Evolutionary conservation across 2,797 vertebrate genomes (phyloP).

Genomic region (Thalassophryne amazonica): DNA sequence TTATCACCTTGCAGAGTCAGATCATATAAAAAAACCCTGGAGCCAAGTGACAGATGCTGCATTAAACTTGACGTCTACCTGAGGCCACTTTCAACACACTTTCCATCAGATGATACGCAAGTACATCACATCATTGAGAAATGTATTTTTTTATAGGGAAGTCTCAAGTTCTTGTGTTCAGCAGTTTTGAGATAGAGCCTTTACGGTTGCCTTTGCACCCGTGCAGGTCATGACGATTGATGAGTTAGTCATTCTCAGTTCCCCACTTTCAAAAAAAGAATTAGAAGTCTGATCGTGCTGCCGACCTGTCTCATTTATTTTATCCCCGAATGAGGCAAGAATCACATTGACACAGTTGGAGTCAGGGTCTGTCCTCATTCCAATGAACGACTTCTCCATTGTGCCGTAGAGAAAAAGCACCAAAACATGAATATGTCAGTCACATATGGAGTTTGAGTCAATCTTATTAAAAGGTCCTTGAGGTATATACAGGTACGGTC

Average conservation of each 20-base stretch:
- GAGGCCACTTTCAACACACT: slow-evolving; percentile 12
- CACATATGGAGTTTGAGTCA: slow-evolving; percentile 5
- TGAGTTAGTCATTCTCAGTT: too few relatives aligned
- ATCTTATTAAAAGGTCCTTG: slow-evolving; percentile 21
- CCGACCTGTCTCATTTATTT: too few relatives aligned
- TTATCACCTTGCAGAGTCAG: slow-evolving; percentile 14
- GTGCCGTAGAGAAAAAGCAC: slow-evolving; percentile 63
- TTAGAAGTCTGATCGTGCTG: too few relatives aligned
- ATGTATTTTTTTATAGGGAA: background rate
- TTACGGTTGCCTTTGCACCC: slow-evolving; percentile 4
- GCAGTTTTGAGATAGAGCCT: slow-evolving; percentile 16
- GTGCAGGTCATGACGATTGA: too few relatives aligned
- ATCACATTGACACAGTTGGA: slow-evolving; percentile 61
- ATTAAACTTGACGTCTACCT: slow-evolving; percentile 14
- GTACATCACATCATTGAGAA: background rate
- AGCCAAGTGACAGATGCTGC: slow-evolving; percentile 25
- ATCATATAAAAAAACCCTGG: slow-evolving; percentile 15
- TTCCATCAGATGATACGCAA: background rate
- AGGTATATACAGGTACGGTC: slow-evolving; percentile 23
- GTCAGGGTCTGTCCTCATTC: slow-evolving; percentile 41
- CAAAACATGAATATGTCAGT: too few relatives aligned
- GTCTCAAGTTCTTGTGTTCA: background rate
- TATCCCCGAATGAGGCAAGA: too few relatives aligned
- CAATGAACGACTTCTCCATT: slow-evolving; percentile 56
- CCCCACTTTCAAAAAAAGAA: too few relatives aligned